Base-by-base conservation (phyloP, 2,113 vertebrate genomes). In the Platichthys stellatus region DNA sequence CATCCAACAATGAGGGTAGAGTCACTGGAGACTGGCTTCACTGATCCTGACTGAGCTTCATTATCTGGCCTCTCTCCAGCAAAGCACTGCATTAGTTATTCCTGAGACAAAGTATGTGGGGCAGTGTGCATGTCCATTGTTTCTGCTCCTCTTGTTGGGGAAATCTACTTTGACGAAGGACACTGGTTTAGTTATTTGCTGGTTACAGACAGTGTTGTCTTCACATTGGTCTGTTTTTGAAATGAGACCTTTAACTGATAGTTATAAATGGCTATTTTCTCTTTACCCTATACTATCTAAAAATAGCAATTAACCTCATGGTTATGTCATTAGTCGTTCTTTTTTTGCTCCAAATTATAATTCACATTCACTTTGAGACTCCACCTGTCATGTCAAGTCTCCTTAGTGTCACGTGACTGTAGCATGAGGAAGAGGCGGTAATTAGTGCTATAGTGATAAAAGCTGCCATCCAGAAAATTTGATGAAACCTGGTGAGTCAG, bases 31-130 rank as follows among this genome's bases (percentile, higher is more conserved):
- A 88, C 81, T 81, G 81, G 87, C 86, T 92, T 81, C 84, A 67
- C 84, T 93, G 89, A 94, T 94, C 80, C 80, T 85, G 92, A 89
- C 79, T 88, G 81, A 85, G 93, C 93, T 80, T 72, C 93, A 93
- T 92, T 92, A 77, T 89, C 78, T 79, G 83, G 87, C 47, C 79
- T 76, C 35, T 87, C 64, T 17, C 79, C 84, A 88, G 87, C 81
- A 64, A 65, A 84, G 77, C 60, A 60, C 40, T 21, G 80, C 90
- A 76, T 89, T 86, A 76, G 74, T 24, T 81, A 87, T 90, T 88
- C 76, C 78, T 73, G 73, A 77, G 63, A 79, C 72, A 80, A 67
- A 81, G 76, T 81, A 57, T 82, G 38, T 57, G 61, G 82, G 81
- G 74, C 74, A 28, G 62, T 74, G 59, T 17, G 60, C 45, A 54